A percentile compares a stretch with the other conserved stretches of the same genome.
These are phyloP conservation scores for Oryzias celebensis DNA, from an alignment of 2,113 vertebrate genomes.

Conservation along the genomic window DNA sequence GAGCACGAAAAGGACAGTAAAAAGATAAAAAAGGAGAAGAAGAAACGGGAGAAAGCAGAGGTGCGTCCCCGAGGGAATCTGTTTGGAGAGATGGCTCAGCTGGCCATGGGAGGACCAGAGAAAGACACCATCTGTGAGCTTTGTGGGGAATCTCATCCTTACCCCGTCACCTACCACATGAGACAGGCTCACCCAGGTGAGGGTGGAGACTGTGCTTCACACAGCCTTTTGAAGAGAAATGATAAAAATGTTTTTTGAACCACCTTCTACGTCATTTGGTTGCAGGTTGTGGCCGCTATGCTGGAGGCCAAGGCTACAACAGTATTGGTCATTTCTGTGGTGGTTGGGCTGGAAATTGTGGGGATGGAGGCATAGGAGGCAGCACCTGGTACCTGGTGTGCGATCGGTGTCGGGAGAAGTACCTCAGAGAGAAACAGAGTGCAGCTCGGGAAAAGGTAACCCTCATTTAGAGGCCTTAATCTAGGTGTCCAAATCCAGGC, in stretches of 20 bases:
- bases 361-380: conserved; percentile 95
- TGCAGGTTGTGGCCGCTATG: conserved; percentile 94
- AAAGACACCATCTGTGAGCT: conserved; percentile 98
- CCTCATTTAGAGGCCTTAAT: background rate
- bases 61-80: conserved; percentile 93
- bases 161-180: conserved; percentile 99
- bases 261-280: conserved; percentile 11
- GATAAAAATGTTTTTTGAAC: background rate
- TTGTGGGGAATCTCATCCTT: conserved; percentile 96
- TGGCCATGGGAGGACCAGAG: conserved; percentile 95
- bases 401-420: conserved; percentile 96
- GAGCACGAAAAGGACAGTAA: conserved; percentile 94
- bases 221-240: background rate
- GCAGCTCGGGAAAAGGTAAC: conserved; percentile 96
- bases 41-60: conserved; percentile 96
- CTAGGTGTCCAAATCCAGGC: background rate
- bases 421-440: conserved; percentile 95
- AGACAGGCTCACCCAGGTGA: conserved; percentile 97
- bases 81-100: conserved; percentile 98
- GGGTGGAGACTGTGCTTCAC: background rate
- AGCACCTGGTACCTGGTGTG: conserved; percentile 99
- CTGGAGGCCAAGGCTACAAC: conserved; percentile 97
- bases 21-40: conserved; percentile 96
- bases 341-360: conserved; percentile 98
- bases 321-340: conserved; percentile 99